These are phyloP conservation scores for Onchidella celtica DNA, from an alignment of 2,888 invertebrate genomes.

Conservation along the genomic window DNA sequence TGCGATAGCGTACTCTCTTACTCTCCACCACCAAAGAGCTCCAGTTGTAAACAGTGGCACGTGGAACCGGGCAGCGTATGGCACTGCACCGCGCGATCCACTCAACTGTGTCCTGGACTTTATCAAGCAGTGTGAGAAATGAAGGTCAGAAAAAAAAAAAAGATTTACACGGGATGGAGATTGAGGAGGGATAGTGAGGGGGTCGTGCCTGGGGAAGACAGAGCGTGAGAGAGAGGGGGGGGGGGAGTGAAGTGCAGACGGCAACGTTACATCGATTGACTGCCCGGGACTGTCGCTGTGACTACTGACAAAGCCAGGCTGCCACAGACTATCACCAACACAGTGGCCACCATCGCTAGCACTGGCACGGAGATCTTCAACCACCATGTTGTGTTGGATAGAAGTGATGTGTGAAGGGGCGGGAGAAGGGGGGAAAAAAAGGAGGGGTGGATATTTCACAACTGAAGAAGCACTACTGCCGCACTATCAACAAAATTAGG, in stretches of 20 bases:
- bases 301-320: neutral
- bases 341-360: neutral
- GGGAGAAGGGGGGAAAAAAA: neutral
- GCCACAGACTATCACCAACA: neutral
- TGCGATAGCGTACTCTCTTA: constrained; percentile 35
- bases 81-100: constrained; percentile 26
- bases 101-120: neutral
- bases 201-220: neutral
- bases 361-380: constrained; percentile 1
- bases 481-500: too few relatives aligned
- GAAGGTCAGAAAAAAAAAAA: neutral
- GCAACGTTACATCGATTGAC: neutral
- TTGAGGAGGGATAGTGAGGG: neutral
- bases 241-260: neutral
- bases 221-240: neutral
- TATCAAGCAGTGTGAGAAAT: neutral
- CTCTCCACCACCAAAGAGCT: constrained; percentile 29
- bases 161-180: neutral
- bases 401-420: neutral
- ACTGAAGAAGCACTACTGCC: too few relatives aligned
- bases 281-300: neutral
- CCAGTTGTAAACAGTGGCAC: constrained; percentile 43
- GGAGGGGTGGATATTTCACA: neutral
- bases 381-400: neutral
- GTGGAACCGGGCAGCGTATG: constrained; percentile 27